Evolutionary conservation across 1,140 invertebrate genomes (phyloP).

Genomic region (Eupeodes corollae): DNA sequence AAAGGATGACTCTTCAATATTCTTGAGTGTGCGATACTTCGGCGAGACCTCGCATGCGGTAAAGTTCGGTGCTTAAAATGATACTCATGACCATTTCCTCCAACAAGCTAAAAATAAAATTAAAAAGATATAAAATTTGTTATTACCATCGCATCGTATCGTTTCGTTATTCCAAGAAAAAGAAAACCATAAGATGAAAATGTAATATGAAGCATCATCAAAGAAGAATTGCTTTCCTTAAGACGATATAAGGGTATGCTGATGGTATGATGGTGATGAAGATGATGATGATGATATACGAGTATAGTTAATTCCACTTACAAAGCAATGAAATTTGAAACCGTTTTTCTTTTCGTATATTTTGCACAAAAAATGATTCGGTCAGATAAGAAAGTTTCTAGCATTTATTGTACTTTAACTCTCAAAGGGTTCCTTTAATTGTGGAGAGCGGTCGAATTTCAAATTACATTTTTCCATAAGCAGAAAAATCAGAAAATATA

Average conservation of each 20-base stretch:
- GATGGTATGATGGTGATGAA: too few relatives aligned
- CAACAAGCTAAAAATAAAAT: conserved; percentile 45
- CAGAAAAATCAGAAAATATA: too few relatives aligned
- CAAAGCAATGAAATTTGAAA: too few relatives aligned
- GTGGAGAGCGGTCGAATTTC: too few relatives aligned
- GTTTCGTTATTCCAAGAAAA: background rate
- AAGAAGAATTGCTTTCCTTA: background rate
- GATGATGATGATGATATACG: too few relatives aligned
- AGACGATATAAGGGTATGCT: background rate
- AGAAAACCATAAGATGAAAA: background rate
- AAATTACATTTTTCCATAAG: too few relatives aligned
- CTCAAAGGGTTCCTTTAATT: too few relatives aligned
- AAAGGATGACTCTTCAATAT: conserved; percentile 78
- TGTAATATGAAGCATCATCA: background rate
- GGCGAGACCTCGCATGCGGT: conserved; percentile 68
- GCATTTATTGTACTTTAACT: too few relatives aligned
- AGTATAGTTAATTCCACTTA: too few relatives aligned
- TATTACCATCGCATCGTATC: background rate
- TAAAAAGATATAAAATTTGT: conserved; percentile 5
- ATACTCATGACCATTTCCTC: conserved; percentile 76
- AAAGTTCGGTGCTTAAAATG: conserved; percentile 84
- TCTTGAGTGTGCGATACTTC: conserved; percentile 76
- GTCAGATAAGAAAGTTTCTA: too few relatives aligned
- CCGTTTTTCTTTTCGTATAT: too few relatives aligned
- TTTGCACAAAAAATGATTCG: too few relatives aligned